Evolutionary conservation across 2,113 vertebrate species (phyloP), one percentile per base, ranked within the genome.

Genomic region (Leptodactylus fuscus): DNA sequence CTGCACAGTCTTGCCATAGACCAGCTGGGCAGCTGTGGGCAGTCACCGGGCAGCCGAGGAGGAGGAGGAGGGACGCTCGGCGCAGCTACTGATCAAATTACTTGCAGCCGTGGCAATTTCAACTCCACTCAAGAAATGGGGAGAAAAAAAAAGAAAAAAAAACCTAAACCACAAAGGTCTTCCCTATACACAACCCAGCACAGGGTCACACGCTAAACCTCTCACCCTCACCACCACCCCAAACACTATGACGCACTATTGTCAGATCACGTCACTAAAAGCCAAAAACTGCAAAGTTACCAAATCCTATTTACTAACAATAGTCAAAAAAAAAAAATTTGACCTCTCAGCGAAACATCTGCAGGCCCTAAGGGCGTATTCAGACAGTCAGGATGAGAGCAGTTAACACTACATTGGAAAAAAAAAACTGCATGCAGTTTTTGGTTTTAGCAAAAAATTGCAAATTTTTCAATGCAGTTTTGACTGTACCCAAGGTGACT

Each of bases 41-140:
- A 51, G 29, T 27, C 20, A 15, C 46, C 6, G 65, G 48, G 46
- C 65, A 81, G 22, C 87, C 44, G 89, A 87, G 82, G 78, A 77
- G 22, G 16, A 16, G 70, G 89, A 88, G 81, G 81, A 67, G 18
- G 18, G 74, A 46, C 22, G 9, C 46, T 48, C 70, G 62, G 83
- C 48, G 89, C 90, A 87, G 87, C 89, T 81, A 87, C 84, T 89
- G 89, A 90, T 92, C 91, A 88, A 4, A 89, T 92, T 92, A 91
- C 90, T 75, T 83, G 84, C 89, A 91, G 91, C 88, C 92, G 92
- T 94, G 92, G 92, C 92, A 92, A 77, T 77, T 38, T 77, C 1
- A 44, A 36, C 46, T 55, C 74, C 53, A 29, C 65, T 77, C 36
- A 36, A 27, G 24, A 62, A 16, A 77, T 13, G n/a, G 44, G 60